Conservation (phyloP, 2,113 vertebrate species). For the Nyctereutes procyonoides region DNA sequence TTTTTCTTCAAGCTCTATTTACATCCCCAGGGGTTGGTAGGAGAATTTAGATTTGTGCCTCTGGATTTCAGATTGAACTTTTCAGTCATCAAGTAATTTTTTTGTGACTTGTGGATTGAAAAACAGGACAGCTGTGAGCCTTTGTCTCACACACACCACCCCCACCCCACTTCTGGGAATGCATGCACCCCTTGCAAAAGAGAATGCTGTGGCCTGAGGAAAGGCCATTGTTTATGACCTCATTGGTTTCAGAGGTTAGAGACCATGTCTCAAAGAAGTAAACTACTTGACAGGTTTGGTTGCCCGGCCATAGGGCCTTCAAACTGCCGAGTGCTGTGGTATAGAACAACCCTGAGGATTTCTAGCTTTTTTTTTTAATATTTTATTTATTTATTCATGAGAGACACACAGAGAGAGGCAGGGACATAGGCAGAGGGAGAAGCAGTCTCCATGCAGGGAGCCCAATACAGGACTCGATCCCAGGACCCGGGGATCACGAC, state of each 20-base stretch:
- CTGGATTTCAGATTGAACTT: background rate
- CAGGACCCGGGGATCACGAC: too few species aligned
- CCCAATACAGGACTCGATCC: too few species aligned
- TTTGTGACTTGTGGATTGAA: background rate
- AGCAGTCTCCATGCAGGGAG: too few species aligned
- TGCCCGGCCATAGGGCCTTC: background rate
- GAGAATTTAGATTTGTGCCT: background rate
- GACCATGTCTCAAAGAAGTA: background rate
- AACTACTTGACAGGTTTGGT: background rate
- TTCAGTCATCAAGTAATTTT: background rate
- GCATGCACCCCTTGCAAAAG: background rate
- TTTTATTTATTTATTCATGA: too few species aligned
- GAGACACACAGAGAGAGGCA: too few species aligned
- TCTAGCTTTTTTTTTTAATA: too few species aligned
- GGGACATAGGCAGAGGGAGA: too few species aligned
- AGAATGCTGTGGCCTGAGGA: background rate
- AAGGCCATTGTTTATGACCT: background rate
- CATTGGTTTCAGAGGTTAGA: background rate
- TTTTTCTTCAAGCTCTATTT: background rate
- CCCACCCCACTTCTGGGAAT: background rate
- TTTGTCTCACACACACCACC: background rate
- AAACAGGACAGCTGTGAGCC: background rate
- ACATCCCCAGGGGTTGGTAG: background rate
- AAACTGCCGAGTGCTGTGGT: background rate
- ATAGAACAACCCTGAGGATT: background rate